phyloP scores from a whole-genome alignment of 2,113 vertebrate species.

The Lipophrys pholis region DNA sequence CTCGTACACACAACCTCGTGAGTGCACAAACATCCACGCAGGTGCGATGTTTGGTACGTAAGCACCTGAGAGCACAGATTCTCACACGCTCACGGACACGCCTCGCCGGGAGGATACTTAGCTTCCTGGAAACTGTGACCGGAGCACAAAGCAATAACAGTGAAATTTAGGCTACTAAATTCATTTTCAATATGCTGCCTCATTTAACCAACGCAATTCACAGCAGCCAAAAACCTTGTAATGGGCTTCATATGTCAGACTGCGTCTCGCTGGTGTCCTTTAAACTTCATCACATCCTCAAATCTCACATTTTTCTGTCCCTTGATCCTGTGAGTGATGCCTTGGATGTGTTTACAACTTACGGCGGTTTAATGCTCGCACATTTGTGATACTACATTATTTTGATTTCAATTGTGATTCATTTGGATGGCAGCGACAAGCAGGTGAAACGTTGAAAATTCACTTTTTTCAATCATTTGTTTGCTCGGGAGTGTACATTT shows the following conservation, averaged over 20 bases:
- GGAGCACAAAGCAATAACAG: constrained; percentile 75
- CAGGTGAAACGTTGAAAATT: too few relatives aligned
- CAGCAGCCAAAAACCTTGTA: constrained; percentile 57
- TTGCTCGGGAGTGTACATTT: too few relatives aligned
- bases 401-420: constrained; percentile 1
- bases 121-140: constrained; percentile 74
- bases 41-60: constrained; percentile 28
- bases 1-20: constrained; percentile 29
- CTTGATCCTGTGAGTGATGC: constrained; percentile 17
- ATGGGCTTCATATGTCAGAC: constrained; percentile 65
- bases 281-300: constrained; percentile 27
- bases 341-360: neutral
- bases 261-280: constrained; percentile 49
- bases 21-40: constrained; percentile 69
- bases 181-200: constrained; percentile 71
- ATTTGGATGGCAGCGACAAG: neutral
- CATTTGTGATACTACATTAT: neutral
- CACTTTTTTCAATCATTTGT: too few relatives aligned
- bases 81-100: constrained; percentile 17
- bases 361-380: too few relatives aligned
- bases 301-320: constrained; percentile 9
- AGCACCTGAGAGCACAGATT: constrained; percentile 45
- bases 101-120: constrained; percentile 65
- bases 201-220: constrained; percentile 58
- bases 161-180: constrained; percentile 74